These are phyloP conservation scores for Daphoenositta chrysoptera DNA, from an alignment of 2,113 vertebrate species.

Conservation along the genomic window DNA sequence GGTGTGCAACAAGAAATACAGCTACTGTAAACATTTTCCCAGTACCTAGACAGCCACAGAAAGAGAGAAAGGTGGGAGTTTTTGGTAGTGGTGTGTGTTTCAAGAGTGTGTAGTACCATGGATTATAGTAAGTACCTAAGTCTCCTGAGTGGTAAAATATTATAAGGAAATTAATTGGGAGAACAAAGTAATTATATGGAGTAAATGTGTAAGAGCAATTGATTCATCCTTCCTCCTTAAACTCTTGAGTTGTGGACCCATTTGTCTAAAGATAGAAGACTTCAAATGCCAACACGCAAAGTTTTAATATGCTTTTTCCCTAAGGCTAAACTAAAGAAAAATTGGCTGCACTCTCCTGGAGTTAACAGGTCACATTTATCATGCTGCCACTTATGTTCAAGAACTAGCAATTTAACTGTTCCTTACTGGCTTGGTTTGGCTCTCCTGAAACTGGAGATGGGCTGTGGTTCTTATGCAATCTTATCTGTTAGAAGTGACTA, in stretches of 20 bases:
- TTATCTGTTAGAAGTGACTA: conserved; percentile 32
- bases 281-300: not conserved
- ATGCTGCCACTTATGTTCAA: not conserved
- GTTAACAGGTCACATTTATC: conserved; percentile 35
- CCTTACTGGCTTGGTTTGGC: not conserved
- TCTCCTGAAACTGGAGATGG: not conserved
- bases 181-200: not conserved
- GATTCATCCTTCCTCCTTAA: not conserved
- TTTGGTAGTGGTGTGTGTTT: not conserved
- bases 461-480: not conserved
- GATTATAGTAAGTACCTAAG: not conserved
- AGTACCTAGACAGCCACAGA: not conserved
- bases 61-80: not conserved
- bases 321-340: not conserved
- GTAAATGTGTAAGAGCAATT: not conserved
- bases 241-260: not conserved
- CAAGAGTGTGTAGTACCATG: not conserved
- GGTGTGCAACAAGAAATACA: not conserved
- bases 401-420: conserved; percentile 11
- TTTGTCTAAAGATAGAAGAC: not conserved
- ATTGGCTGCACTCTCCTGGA: not conserved
- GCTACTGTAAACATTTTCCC: not conserved
- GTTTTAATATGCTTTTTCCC: not conserved
- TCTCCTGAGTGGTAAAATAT: not conserved
- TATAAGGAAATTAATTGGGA: not conserved